Evolutionary conservation across 92 coral and sea anemone species (phyloP).

Genomic region (Phenganax marumi): DNA sequence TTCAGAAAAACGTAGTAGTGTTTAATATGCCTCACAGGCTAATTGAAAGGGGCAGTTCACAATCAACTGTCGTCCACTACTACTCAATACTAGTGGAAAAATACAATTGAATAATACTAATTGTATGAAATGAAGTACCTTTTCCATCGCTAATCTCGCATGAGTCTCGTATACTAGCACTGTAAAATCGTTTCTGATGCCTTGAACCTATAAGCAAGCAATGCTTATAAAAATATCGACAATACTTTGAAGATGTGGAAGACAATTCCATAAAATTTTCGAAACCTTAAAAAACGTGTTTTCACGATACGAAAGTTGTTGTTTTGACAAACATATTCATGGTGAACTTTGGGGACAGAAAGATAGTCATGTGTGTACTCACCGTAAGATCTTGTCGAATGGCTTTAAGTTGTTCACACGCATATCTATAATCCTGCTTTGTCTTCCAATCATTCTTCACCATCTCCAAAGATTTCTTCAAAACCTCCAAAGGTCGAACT

Average conservation of each 20-base stretch:
- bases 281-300: too few species aligned
- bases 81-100: background rate
- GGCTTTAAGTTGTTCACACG: conserved; percentile 91
- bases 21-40: too few species aligned
- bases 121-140: conserved; percentile 36
- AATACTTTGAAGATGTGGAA: too few species aligned
- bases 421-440: conserved; percentile 71
- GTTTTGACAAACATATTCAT: too few species aligned
- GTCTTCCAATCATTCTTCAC: conserved; percentile 84
- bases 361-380: conserved; percentile 2
- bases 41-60: too few species aligned
- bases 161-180: conserved; percentile 95
- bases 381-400: conserved; percentile 97
- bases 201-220: conserved; percentile 75
- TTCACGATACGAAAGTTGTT: too few species aligned
- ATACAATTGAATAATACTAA: background rate
- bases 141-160: conserved; percentile 98
- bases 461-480: conserved; percentile 73
- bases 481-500: conserved; percentile 84
- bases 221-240: background rate
- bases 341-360: too few species aligned
- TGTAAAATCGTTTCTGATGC: conserved; percentile 89
- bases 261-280: background rate
- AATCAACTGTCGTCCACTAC: too few species aligned
- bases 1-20: too few species aligned